Base-by-base conservation (phyloP, 1,140 invertebrate species). In the Drosophila albomicans region DNA sequence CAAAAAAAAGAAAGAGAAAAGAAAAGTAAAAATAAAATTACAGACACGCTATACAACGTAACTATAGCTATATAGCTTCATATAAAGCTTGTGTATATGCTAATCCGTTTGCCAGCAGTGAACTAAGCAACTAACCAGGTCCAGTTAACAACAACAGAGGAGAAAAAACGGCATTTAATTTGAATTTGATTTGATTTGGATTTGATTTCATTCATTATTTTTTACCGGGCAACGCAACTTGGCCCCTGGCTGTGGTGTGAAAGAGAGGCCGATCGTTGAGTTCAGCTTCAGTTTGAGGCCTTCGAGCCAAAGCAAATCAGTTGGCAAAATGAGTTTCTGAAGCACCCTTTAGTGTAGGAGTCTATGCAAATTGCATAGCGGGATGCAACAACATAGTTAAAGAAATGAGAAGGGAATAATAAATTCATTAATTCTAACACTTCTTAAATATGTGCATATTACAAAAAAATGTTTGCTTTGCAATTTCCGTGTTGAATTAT, bases 171-270 rank as follows among this genome's bases (percentile, higher is more conserved):
- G 49, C 57, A 54, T 71, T 56, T 52, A 64, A 64, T 64, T 64
- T 52, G 62, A 64, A 64, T 65, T 65, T 65, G 67, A 82, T 81
- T 75, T 71, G 71, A 65, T 58, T 77, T 73, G 41, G 73, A 75
- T 75, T 81, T 78, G 78, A 74, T 78, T 88, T 89, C 85, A 89
- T 89, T 89, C 85, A 89, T 89, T 89, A 85, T 81, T 81, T 79
- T 79, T 67, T 25, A 52, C 51, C 61, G 15, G 32, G 32, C 13
- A 56, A 16, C 20, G 41, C 45, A 57, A 43, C 16, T 15, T 6
- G 28, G 20, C 16, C 58, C 43, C 20, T 43, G 45, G 58, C 43
- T n/a, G 8, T 16, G 49, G 43, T 57, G 49, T 41, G 63, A 75
- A 69, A 35, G 59, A 70, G 61, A 16, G 59, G 59, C 16, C 13